A percentile compares a stretch with the other conserved stretches of the same genome.
phyloP scores from a whole-genome alignment of 2,888 invertebrate genomes.

The Sesia bembeciformis region DNA sequence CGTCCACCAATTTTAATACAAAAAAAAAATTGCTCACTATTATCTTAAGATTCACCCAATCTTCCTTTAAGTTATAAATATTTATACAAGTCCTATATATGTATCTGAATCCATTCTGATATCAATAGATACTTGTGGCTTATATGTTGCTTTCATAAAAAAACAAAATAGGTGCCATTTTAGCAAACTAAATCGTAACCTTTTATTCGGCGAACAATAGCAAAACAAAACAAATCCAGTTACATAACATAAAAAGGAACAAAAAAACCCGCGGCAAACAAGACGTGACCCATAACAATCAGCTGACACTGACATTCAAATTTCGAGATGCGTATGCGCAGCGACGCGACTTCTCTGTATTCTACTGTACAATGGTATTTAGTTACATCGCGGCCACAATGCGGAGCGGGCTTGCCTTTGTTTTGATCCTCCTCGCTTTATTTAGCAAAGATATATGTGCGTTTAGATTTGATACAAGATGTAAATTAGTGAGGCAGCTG shows the following conservation, averaged over 20 bases:
- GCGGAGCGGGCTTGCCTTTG: constrained; percentile 33
- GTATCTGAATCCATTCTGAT: too few species aligned
- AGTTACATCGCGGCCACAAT: constrained; percentile 17
- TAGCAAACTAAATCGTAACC: not conserved
- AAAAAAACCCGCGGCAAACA: not conserved
- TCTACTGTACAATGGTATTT: constrained; percentile 3
- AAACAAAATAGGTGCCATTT: not conserved
- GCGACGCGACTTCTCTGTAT: constrained; percentile 1
- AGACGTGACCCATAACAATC: constrained; percentile 4
- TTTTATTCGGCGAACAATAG: not conserved
- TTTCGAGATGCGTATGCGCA: constrained; percentile 4
- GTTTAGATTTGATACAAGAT: constrained; percentile 45
- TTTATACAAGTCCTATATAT: too few species aligned
- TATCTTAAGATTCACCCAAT: too few species aligned
- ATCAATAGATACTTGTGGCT: too few species aligned
- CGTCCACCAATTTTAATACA: too few species aligned
- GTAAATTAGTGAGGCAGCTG: constrained; percentile 48
- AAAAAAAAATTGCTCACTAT: too few species aligned
- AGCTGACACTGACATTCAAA: constrained; percentile 38
- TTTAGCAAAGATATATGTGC: constrained; percentile 12
- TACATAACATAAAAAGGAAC: not conserved
- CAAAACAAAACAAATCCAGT: not conserved
- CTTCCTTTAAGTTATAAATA: too few species aligned
- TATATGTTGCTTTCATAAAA: not conserved
- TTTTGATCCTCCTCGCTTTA: constrained; percentile 16